A percentile compares a stretch with the other conserved stretches of the same genome.
Evolutionary conservation across 1,140 invertebrate species (phyloP).

Genomic region (Meloidogyne exigua): DNA sequence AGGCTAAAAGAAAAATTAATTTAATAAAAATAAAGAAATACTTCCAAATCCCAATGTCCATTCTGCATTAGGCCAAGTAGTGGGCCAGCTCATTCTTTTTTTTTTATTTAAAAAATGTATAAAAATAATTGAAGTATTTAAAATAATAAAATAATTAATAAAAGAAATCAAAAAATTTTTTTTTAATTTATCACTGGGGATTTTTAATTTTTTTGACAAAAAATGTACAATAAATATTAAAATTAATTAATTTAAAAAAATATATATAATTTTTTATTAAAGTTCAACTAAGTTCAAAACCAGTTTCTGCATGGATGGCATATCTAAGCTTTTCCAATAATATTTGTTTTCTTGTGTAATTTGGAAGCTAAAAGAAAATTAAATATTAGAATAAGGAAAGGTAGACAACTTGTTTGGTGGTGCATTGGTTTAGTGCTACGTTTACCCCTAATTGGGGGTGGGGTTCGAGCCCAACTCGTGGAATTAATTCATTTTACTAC

Average conservation of each 20-base stretch:
- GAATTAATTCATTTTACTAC: too few species aligned
- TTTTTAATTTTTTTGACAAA: background rate
- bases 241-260: background rate
- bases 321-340: slow-evolving; percentile 92
- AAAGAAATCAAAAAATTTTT: background rate
- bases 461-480: too few species aligned
- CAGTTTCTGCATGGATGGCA: slow-evolving; percentile 93
- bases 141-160: background rate
- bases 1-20: background rate
- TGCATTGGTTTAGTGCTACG: too few species aligned
- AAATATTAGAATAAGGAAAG: background rate
- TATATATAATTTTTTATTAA: background rate
- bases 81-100: background rate
- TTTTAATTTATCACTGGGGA: background rate
- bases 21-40: background rate
- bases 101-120: background rate
- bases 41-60: background rate
- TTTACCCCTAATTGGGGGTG: too few species aligned
- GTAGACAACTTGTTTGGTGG: slow-evolving; percentile 66
- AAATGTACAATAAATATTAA: background rate
- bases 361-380: slow-evolving; percentile 72
- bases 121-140: background rate
- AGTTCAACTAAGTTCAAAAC: slow-evolving; percentile 80
- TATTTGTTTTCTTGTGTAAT: slow-evolving; percentile 93
- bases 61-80: background rate